Percentiles rank a stretch among this genome's conserved stretches.
Evolutionary conservation across 1,140 invertebrate species (phyloP).

Genomic region (Zaprionus davidi): DNA sequence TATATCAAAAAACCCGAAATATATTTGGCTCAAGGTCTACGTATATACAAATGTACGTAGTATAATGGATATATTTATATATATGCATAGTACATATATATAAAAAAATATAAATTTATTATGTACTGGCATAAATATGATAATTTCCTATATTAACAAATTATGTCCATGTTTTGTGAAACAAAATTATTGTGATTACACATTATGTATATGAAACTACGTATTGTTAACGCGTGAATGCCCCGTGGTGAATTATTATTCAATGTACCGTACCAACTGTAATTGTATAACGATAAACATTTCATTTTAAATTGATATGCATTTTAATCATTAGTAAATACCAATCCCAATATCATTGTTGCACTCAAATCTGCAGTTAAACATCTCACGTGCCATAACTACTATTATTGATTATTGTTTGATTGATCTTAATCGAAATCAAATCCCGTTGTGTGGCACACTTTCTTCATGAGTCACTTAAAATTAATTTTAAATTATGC

Average conservation of each 20-base stretch:
- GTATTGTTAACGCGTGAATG: conserved; percentile 65
- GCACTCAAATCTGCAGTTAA: conserved; percentile 22
- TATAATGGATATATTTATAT: background rate
- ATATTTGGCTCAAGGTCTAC: conserved; percentile 51
- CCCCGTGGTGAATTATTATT: conserved; percentile 33
- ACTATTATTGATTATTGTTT: conserved; percentile 28
- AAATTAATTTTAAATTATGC: conserved; percentile 31
- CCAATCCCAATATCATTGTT: conserved; percentile 25
- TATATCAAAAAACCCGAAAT: conserved; percentile 20
- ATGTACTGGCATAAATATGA: conserved; percentile 57
- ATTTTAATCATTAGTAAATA: conserved; percentile 17
- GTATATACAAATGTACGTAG: conserved; percentile 11
- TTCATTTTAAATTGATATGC: conserved; percentile 39
- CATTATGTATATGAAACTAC: conserved; percentile 44
- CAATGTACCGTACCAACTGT: conserved; percentile 33
- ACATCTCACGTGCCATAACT: conserved; percentile 43
- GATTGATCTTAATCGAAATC: conserved; percentile 14
- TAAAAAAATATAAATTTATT: conserved; percentile 36
- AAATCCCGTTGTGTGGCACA: conserved; percentile 26
- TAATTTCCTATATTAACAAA: conserved; percentile 62
- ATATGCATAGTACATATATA: conserved; percentile 6
- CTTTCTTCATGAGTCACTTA: conserved; percentile 19
- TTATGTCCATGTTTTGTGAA: conserved; percentile 69
- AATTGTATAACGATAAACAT: conserved; percentile 45
- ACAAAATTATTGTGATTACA: conserved; percentile 77